Evolutionary conservation across 2,888 invertebrate species (phyloP).

Genomic region (Latrodectus elegans): DNA sequence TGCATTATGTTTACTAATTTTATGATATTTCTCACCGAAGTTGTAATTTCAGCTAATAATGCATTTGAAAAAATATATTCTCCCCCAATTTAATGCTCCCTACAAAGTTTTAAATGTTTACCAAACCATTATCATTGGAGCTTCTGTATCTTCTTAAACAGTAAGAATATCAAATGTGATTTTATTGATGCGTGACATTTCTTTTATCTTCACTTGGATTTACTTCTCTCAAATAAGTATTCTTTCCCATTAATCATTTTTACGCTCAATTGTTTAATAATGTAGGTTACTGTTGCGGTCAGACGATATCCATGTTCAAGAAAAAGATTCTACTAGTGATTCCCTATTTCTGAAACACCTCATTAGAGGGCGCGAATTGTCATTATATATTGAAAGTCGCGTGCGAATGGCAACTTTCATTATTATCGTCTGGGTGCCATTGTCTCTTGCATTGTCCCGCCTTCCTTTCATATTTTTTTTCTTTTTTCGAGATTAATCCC

Average conservation of each 20-base stretch:
- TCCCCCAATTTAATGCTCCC: too few relatives aligned
- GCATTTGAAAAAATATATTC: too few relatives aligned
- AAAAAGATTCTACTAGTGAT: not conserved
- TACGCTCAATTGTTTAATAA: not conserved
- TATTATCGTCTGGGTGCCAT: not conserved
- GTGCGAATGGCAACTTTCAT: not conserved
- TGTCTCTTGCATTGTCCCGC: not conserved
- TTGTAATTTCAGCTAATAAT: too few relatives aligned
- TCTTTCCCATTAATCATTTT: not conserved
- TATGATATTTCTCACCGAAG: too few relatives aligned
- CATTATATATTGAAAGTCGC: not conserved
- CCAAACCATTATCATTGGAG: too few relatives aligned
- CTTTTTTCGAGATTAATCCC: not conserved
- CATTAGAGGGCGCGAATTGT: slow-evolving; percentile 7
- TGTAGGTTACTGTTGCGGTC: not conserved
- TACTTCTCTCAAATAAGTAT: too few relatives aligned
- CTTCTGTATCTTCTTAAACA: too few relatives aligned
- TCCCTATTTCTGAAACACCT: not conserved
- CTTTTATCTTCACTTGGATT: not conserved
- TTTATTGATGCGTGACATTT: not conserved
- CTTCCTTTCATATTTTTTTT: not conserved
- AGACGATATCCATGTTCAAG: not conserved
- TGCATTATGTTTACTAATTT: too few relatives aligned
- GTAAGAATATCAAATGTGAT: not conserved
- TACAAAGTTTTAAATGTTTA: too few relatives aligned